phyloP scores from a whole-genome alignment of 2,113 vertebrate genomes.

The Oncorhynchus masou region DNA sequence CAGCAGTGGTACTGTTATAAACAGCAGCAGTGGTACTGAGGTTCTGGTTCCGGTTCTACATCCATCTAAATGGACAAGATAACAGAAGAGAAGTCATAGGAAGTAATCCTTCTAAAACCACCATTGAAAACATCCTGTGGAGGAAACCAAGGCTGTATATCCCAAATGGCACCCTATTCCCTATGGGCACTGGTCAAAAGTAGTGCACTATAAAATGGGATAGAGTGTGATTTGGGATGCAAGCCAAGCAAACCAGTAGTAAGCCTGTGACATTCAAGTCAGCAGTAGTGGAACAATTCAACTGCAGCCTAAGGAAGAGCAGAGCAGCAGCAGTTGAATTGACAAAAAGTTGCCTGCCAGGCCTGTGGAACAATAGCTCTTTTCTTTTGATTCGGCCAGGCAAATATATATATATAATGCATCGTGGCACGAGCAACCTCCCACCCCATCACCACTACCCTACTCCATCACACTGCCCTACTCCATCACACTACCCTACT shows the following conservation, averaged over 20 bases:
- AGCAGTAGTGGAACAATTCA: conserved; percentile 54
- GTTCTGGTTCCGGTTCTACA: neutral
- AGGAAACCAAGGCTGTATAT: neutral
- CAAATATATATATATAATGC: neutral
- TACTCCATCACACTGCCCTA: too few species aligned
- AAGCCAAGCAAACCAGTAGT: neutral
- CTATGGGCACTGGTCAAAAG: too few species aligned
- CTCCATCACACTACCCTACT: too few species aligned
- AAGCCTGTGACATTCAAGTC: conserved; percentile 34
- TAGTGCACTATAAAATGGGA: too few species aligned
- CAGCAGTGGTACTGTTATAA: too few species aligned
- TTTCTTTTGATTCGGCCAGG: conserved; percentile 48
- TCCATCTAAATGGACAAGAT: neutral
- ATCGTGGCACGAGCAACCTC: neutral
- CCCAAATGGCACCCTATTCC: too few species aligned
- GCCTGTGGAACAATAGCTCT: conserved; percentile 40
- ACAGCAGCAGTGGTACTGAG: neutral
- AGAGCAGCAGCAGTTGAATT: conserved; percentile 31
- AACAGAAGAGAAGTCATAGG: neutral
- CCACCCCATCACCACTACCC: too few species aligned
- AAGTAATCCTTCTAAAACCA: neutral
- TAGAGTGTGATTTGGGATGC: too few species aligned
- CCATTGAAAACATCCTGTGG: conserved; percentile 13
- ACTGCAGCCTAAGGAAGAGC: conserved; percentile 49
- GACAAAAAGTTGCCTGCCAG: conserved; percentile 35